Conservation (phyloP, 2,113 vertebrate genomes). For the Clinocottus analis region DNA sequence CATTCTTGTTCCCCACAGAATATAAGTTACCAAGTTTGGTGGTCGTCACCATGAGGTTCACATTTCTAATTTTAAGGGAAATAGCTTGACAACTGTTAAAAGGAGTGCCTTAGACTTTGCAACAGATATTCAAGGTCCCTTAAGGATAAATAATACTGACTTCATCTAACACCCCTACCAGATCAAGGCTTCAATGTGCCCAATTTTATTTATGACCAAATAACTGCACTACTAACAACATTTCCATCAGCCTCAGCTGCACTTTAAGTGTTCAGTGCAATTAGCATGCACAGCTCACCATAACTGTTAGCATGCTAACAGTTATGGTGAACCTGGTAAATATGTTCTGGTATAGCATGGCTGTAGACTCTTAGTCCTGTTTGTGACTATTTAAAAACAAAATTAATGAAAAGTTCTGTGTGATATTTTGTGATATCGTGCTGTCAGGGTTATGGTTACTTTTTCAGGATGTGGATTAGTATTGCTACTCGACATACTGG, state of each 20-base stretch:
- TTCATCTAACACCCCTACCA: no score
- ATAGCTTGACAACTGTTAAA: no score
- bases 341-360: background rate
- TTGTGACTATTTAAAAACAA: background rate
- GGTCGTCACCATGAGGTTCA: background rate
- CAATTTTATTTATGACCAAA: no score
- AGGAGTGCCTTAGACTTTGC: no score
- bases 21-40: background rate
- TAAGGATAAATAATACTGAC: no score
- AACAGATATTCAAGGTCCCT: no score
- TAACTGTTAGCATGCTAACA: background rate
- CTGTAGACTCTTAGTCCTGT: background rate
- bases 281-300: no score
- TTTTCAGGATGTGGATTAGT: conserved; percentile 72
- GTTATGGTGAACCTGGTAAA: background rate
- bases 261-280: background rate
- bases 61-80: no score
- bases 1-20: background rate
- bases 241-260: no score
- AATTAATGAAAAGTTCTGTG: background rate
- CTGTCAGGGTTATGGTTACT: conserved; percentile 14
- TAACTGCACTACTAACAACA: no score
- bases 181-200: no score
- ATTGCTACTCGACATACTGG: conserved; percentile 36
- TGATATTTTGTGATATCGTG: background rate